Evolutionary conservation across 2,113 vertebrate genomes (phyloP), one percentile per base, ranked within the genome.

Genomic region (Aplodontia rufa): DNA sequence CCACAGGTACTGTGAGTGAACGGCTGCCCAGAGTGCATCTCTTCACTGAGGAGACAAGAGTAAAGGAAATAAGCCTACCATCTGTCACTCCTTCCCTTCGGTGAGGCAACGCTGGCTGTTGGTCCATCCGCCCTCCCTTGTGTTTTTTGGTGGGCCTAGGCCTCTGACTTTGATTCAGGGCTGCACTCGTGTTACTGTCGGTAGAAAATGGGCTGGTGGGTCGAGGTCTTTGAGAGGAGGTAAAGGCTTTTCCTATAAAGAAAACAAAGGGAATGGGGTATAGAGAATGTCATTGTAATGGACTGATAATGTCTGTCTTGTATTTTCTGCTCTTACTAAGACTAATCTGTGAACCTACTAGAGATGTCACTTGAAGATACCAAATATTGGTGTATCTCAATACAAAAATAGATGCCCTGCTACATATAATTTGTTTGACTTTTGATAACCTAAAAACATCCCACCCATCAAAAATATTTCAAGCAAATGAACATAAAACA

Each of bases 161-260:
- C 98, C 99, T 99, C 98, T 99, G 99, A 94, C 98, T 99, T 97
- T 99, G 98, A 98, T 97, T 99, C 98, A 99, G 98, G 98, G 98
- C 99, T 98, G 98, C 98, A 98, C 98, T 98, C 96, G 99, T 99
- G 97, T 98, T 99, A 98, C 99, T 99, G 97, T 99, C 99, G 94
- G 99, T 99, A 97, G 99, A 99, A 98, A 99, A 99, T 17, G 99
- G 99, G 97, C 99, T 99, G 98, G 98, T 98, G 24, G 99, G 99
- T 81, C 99, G 99, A 96, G 98, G 99, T 97, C 99, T 99, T 97
- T 99, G 99, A 98, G 98, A 98, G 68, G 98, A 98, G 85, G 98
- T 98, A 97, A 99, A 99, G 97, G 98, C 98, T 99, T 99, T 99
- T 98, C 99, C 99, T 99, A 97, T 98, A 95, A 95, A 60, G 83